phyloP scores from a whole-genome alignment of 1,140 invertebrate species.

The Saccostrea echinata region DNA sequence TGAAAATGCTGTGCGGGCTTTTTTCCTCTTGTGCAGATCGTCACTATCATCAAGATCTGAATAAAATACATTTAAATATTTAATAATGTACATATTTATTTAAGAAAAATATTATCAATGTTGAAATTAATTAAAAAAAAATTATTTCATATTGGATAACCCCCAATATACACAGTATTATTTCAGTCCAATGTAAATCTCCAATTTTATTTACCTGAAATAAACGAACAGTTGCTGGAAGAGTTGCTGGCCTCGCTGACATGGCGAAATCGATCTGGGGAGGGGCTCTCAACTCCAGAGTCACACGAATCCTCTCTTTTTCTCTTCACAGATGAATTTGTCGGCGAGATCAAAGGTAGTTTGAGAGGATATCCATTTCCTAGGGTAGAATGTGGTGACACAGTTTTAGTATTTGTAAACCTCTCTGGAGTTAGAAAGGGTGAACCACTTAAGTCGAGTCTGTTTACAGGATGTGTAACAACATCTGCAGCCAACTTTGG shows the following conservation, averaged over 20 bases:
- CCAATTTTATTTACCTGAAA: not conserved
- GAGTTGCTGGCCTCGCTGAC: constrained; percentile 29
- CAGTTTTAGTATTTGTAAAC: not conserved
- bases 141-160: too few relatives aligned
- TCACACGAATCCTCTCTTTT: constrained; percentile 36
- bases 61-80: constrained; percentile 29
- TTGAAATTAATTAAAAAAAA: not conserved
- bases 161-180: too few relatives aligned
- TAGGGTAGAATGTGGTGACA: not conserved
- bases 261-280: constrained; percentile 12
- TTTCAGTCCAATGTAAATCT: not conserved
- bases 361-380: not conserved
- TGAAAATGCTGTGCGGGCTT: constrained; percentile 97
- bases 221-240: not conserved
- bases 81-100: not conserved
- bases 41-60: constrained; percentile 62
- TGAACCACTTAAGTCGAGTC: not conserved
- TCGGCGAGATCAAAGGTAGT: not conserved
- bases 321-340: constrained; percentile 4
- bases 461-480: not conserved
- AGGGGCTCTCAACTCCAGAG: constrained; percentile 23
- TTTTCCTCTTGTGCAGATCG: constrained; percentile 86
- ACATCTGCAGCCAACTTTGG: not conserved
- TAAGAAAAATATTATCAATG: not conserved
- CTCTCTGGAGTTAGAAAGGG: not conserved